Percentiles rank a stretch among this genome's conserved stretches.
Conservation (phyloP, 2,888 invertebrate genomes). For the Drosophila lutescens region DNA sequence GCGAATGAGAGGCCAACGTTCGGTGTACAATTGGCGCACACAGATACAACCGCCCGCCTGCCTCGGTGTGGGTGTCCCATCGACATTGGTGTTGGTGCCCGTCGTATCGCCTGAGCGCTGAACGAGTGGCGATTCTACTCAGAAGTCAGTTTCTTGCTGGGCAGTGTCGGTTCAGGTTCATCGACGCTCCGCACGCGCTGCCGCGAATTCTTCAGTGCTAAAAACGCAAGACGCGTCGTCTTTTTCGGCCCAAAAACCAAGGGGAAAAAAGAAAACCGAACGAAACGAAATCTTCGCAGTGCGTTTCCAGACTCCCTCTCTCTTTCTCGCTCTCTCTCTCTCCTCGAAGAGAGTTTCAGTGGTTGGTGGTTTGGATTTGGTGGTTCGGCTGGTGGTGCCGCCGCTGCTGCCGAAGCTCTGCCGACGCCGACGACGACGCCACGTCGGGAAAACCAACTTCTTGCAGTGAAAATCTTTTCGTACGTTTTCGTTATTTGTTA, state of each 20-base stretch:
- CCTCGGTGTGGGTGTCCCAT: slow-evolving; percentile 38
- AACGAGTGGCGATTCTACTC: slow-evolving; percentile 74
- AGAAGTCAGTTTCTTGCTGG: slow-evolving; percentile 82
- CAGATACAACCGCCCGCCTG: slow-evolving; percentile 19
- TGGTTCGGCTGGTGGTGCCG: slow-evolving; percentile 47
- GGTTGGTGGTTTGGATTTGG: slow-evolving; percentile 43
- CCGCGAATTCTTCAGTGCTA: slow-evolving; percentile 30
- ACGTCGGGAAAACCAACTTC: slow-evolving; percentile 74
- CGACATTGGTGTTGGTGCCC: slow-evolving; percentile 36
- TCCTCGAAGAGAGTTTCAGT: slow-evolving; percentile 29
- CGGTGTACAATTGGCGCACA: slow-evolving; percentile 22
- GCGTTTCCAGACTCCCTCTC: slow-evolving; percentile 53
- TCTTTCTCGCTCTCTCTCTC: slow-evolving; percentile 21
- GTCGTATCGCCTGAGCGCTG: slow-evolving; percentile 13
- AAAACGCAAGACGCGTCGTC: slow-evolving; percentile 29
- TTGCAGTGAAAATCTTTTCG: slow-evolving; percentile 80
- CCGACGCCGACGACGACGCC: slow-evolving; percentile 66
- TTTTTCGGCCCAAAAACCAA: slow-evolving; percentile 41
- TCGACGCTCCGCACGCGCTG: slow-evolving; percentile 49
- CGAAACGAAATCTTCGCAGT: slow-evolving; percentile 44
- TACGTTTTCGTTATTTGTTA: slow-evolving; percentile 82
- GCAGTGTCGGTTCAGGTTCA: slow-evolving; percentile 84
- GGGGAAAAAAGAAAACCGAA: background rate
- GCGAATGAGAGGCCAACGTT: slow-evolving; percentile 77
- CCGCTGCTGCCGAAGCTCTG: slow-evolving; percentile 51